Conservation (phyloP, 2,797 vertebrate genomes). For the Anguilla megastoma region DNA sequence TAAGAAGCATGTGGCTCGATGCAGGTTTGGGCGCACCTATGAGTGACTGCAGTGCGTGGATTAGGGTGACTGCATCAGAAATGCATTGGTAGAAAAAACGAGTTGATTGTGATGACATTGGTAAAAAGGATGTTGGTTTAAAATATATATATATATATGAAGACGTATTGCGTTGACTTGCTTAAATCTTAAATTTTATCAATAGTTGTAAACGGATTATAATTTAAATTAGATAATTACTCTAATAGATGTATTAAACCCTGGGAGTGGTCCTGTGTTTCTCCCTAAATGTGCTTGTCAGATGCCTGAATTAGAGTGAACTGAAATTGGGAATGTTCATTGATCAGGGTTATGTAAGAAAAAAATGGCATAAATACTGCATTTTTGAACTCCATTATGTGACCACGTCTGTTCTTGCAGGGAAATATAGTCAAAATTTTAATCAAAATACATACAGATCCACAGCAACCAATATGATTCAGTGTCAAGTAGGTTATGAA, state of each 20-base stretch:
- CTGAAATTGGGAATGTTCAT: too few relatives aligned
- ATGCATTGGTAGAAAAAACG: background rate
- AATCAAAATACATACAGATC: too few relatives aligned
- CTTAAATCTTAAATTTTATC: background rate
- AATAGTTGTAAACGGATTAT: background rate
- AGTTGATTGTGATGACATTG: background rate
- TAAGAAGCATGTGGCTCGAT: background rate
- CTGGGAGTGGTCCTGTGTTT: background rate
- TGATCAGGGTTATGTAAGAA: too few relatives aligned
- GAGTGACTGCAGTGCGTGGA: background rate
- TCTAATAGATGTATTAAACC: background rate
- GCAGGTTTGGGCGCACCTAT: background rate
- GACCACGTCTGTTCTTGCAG: background rate
- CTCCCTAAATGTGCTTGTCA: background rate
- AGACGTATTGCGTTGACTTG: background rate
- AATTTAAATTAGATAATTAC: background rate
- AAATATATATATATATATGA: background rate
- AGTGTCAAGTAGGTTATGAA: too few relatives aligned
- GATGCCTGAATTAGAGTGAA: background rate
- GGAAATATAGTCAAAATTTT: too few relatives aligned
- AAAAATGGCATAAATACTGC: background rate
- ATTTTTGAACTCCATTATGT: background rate
- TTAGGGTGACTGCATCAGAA: background rate
- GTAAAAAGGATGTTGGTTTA: background rate
- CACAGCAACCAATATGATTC: too few relatives aligned